Conservation (phyloP, 2,888 invertebrate genomes). For the Drosophila nr. perissopoda region DNA sequence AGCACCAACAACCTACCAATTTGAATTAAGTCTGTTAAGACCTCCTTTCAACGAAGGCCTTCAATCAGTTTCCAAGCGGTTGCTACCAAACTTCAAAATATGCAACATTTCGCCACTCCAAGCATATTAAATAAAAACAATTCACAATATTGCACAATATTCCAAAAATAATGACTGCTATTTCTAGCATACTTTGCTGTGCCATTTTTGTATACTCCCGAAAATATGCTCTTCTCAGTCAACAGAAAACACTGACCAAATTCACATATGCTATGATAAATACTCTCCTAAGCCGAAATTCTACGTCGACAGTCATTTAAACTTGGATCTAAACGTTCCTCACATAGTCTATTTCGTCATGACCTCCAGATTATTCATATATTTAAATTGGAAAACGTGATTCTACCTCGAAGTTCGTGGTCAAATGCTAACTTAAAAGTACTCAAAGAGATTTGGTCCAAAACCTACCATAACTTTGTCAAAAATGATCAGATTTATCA, state of each 20-base stretch:
- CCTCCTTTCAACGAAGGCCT: neutral
- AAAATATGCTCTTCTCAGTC: neutral
- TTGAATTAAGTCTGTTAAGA: neutral
- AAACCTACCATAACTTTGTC: neutral
- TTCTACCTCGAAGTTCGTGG: no score
- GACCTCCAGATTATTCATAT: neutral
- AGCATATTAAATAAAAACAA: neutral
- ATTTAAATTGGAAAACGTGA: neutral
- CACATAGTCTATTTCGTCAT: neutral
- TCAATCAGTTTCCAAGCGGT: neutral
- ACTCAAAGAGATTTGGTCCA: neutral
- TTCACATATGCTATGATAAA: neutral
- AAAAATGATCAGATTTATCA: neutral
- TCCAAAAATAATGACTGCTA: neutral
- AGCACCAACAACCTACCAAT: neutral
- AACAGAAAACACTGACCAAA: neutral
- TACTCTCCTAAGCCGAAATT: no score
- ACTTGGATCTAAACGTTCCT: neutral
- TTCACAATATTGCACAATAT: conserved; percentile 1
- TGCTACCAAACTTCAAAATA: neutral
- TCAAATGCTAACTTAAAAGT: no score
- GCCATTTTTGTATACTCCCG: neutral
- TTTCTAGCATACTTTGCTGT: conserved; percentile 26
- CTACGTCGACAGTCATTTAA: neutral
- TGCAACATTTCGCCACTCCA: neutral